Conservation (phyloP, 2,797 vertebrate genomes). For the Diplodus sargus region DNA sequence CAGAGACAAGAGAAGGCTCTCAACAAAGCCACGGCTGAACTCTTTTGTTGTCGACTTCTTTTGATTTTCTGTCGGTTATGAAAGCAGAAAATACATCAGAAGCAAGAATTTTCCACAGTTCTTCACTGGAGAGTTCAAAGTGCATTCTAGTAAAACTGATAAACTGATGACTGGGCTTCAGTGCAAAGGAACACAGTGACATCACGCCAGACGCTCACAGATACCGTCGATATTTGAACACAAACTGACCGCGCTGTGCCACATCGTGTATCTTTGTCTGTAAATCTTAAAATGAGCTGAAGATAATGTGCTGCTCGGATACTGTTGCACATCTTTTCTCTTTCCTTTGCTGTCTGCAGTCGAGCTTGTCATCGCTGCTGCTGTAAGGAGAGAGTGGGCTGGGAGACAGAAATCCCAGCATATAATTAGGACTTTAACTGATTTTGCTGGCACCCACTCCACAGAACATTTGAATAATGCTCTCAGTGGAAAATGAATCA, state of each 20-base stretch:
- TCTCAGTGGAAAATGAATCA: constrained; percentile 65
- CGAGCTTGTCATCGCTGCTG: constrained; percentile 30
- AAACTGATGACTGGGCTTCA: background rate
- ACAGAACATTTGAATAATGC: constrained; percentile 67
- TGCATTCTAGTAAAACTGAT: background rate
- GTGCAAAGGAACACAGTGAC: background rate
- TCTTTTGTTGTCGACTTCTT: constrained; percentile 1
- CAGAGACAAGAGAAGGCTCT: constrained; percentile 21
- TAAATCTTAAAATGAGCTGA: background rate
- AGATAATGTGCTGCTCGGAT: constrained; percentile 20
- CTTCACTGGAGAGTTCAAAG: background rate
- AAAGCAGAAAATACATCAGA: background rate
- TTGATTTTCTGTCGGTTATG: background rate
- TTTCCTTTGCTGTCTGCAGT: constrained; percentile 22
- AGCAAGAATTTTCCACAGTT: background rate
- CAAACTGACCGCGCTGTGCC: background rate
- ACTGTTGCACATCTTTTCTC: constrained; percentile 10
- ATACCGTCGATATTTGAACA: too few relatives aligned
- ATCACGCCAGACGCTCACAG: background rate
- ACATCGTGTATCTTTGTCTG: background rate
- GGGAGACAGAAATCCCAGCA: constrained; percentile 62
- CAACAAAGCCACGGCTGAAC: constrained; percentile 13
- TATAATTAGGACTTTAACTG: constrained; percentile 73
- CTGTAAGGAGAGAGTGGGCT: constrained; percentile 68
- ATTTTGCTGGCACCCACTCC: constrained; percentile 65